Percentiles rank a stretch among this genome's conserved stretches.
Evolutionary conservation across 2,797 vertebrate genomes (phyloP).

Genomic region (Sciaenops ocellatus): DNA sequence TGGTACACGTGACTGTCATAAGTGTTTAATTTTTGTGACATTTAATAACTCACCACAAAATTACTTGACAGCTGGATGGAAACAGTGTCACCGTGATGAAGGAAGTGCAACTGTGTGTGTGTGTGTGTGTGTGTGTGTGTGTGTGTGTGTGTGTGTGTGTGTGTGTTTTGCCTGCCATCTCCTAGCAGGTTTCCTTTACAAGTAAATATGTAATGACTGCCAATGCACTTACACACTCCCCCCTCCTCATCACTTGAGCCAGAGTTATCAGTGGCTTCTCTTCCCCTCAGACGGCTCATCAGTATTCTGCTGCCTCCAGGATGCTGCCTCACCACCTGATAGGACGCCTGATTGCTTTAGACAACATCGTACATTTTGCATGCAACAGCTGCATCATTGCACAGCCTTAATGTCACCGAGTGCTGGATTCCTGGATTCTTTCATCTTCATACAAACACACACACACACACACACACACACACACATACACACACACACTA

Average conservation of each 20-base stretch:
- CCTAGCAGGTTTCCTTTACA: slow-evolving; percentile 8
- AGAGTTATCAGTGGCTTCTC: slow-evolving; percentile 26
- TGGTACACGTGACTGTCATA: background rate
- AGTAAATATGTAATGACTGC: slow-evolving; percentile 46
- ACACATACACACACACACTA: background rate
- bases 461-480: background rate
- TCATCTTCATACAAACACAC: slow-evolving; percentile 26
- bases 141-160: background rate
- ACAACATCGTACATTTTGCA: slow-evolving; percentile 64
- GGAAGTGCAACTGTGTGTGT: background rate
- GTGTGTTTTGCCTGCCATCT: slow-evolving; percentile 13
- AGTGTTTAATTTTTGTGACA: slow-evolving; percentile 14
- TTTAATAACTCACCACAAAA: slow-evolving; percentile 19
- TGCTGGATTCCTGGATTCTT: slow-evolving; percentile 38
- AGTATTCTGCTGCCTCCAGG: slow-evolving; percentile 36
- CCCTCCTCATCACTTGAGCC: slow-evolving; percentile 19
- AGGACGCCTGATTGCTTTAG: slow-evolving; percentile 54
- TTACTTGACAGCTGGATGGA: slow-evolving; percentile 1
- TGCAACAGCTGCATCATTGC: slow-evolving; percentile 56
- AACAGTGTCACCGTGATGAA: background rate
- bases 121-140: slow-evolving; percentile 4
- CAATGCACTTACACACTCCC: slow-evolving; percentile 21
- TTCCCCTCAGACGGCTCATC: slow-evolving; percentile 42
- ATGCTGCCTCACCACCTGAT: slow-evolving; percentile 44
- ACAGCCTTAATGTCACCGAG: slow-evolving; percentile 46